phyloP scores from a whole-genome alignment of 2,113 vertebrate species.

The Columba janthina region DNA sequence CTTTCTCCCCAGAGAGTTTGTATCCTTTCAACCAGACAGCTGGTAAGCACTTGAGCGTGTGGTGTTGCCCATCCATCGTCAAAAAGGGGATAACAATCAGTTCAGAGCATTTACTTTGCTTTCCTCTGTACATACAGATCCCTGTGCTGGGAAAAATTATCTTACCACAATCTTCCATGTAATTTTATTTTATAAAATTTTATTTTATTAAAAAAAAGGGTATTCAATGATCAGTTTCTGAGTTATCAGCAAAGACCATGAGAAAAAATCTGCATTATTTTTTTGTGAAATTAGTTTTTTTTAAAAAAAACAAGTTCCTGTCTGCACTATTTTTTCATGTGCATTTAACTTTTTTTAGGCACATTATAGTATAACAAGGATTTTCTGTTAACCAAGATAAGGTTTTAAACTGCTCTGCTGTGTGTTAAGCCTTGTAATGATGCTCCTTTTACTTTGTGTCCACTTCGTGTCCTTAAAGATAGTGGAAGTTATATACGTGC shows the following conservation, averaged over 20 bases:
- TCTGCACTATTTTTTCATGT: not conserved
- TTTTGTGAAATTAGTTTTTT: accelerated
- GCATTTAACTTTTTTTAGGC: not conserved
- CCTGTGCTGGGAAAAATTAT: not conserved
- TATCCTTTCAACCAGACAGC: not conserved
- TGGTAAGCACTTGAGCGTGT: not conserved
- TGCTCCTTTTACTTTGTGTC: not conserved
- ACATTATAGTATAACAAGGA: not conserved
- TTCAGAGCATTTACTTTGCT: not conserved
- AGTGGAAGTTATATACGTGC: not conserved
- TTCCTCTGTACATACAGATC: not conserved
- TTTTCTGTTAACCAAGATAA: not conserved
- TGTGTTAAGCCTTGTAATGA: not conserved
- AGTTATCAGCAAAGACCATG: too few species aligned
- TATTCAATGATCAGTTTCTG: too few species aligned
- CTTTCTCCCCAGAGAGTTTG: not conserved
- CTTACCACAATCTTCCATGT: not conserved
- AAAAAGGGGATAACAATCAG: accelerated
- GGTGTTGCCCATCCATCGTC: not conserved
- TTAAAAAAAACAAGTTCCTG: not conserved
- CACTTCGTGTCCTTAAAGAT: not conserved
- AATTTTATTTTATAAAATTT: not conserved
- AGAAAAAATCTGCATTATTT: not conserved
- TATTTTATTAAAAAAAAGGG: not conserved
- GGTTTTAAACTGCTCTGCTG: not conserved